These are phyloP conservation scores for Noctua fimbriata DNA, from an alignment of 2,888 invertebrate genomes.

Conservation along the genomic window DNA sequence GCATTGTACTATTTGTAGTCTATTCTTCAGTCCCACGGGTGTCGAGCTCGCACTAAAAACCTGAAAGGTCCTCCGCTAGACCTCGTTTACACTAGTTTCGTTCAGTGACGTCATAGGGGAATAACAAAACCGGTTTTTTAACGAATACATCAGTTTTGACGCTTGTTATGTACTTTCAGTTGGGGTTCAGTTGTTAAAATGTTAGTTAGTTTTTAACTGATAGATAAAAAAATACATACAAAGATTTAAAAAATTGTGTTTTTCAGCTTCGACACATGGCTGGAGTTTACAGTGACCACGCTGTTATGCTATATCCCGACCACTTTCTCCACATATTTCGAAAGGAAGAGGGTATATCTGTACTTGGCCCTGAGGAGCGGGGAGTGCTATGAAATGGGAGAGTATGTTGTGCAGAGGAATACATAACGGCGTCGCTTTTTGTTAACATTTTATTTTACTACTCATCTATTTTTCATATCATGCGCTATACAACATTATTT, in stretches of 20 bases:
- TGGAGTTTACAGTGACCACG: background rate
- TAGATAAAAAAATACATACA: background rate
- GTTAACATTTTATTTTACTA: background rate
- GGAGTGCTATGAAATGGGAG: background rate
- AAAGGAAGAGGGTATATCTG: background rate
- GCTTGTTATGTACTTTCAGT: conserved; percentile 14
- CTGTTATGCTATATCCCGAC: background rate
- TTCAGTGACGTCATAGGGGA: conserved; percentile 47
- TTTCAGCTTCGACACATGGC: background rate
- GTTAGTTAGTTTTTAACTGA: background rate
- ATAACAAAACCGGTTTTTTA: conserved; percentile 47
- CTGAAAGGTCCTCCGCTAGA: conserved; percentile 54
- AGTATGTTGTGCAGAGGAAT: background rate
- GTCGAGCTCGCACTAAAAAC: conserved; percentile 36
- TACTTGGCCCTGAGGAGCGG: background rate
- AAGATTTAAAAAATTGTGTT: background rate
- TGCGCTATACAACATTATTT: no score
- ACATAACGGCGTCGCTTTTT: background rate
- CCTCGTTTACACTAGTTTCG: conserved; percentile 45
- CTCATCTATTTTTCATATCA: background rate
- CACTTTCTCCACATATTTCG: background rate
- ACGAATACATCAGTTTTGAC: conserved; percentile 39
- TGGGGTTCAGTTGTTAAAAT: conserved; percentile 12
- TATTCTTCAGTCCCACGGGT: conserved; percentile 43
- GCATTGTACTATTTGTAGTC: conserved; percentile 52